These are phyloP conservation scores for Macquaria australasica DNA, from an alignment of 2,113 vertebrate genomes.

Conservation along the genomic window DNA sequence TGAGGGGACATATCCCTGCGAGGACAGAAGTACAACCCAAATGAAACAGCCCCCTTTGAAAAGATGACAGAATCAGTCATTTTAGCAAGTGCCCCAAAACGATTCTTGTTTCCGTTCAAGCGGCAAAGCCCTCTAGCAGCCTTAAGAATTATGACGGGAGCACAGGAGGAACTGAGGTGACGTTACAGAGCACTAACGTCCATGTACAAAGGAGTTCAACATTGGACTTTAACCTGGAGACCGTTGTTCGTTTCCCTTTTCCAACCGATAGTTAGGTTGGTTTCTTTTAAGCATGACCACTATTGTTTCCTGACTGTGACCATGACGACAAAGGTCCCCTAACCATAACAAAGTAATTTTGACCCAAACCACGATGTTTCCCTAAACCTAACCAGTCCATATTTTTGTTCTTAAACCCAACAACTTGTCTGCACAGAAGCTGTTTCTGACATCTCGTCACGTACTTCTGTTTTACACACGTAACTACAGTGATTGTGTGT, in stretches of 20 bases:
- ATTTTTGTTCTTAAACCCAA: not conserved
- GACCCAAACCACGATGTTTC: not conserved
- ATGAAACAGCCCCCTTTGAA: not conserved
- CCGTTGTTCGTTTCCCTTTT: not conserved
- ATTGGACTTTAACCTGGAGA: not conserved
- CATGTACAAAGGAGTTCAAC: not conserved
- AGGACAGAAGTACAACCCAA: constrained; percentile 38
- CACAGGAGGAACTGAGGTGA: not conserved
- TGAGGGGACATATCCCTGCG: not conserved
- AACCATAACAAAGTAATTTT: not conserved
- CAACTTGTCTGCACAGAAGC: not conserved
- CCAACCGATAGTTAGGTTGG: too few relatives aligned
- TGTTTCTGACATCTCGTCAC: not conserved
- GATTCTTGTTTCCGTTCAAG: not conserved
- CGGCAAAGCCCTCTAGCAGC: not conserved
- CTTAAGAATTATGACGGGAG: fast-evolving
- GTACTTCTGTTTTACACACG: too few relatives aligned
- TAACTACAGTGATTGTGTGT: not conserved
- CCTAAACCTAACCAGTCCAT: not conserved
- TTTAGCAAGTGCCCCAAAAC: not conserved
- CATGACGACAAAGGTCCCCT: too few relatives aligned
- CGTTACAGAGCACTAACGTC: too few relatives aligned
- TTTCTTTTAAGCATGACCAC: too few relatives aligned
- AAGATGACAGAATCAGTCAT: not conserved
- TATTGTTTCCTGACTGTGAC: too few relatives aligned